Base-by-base conservation (phyloP, 2,113 vertebrate genomes). In the Bos javanicus region DNA sequence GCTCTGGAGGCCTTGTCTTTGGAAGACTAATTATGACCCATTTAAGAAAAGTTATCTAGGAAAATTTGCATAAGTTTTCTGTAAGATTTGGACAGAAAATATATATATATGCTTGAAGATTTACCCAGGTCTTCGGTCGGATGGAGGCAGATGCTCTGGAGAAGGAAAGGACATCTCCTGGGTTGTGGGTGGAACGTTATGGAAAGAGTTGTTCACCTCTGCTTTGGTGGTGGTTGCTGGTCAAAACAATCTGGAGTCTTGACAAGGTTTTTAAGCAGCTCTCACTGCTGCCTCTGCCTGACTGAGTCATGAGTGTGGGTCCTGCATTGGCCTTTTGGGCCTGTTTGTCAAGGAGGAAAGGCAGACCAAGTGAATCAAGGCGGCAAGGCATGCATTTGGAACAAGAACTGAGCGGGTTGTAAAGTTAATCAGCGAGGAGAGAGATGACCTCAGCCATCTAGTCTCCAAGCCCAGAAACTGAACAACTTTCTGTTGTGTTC, bases 221-320 rank as follows among this genome's bases (percentile, higher is more conserved):
- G 54, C 59, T 8, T 33, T 54, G 43, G 15, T n/a, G 15, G 10
- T 14, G 3, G 54, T 16, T 39, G 36, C 67, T 30, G 80, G 10
- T 33, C 9, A 15, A 9, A 2, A 2, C 12, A 16, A 15, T 78
- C 15, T 13, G 56, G 74, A 33, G 28, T 25, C 50, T 74, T 17
- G 30, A 54, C n/a, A 1, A 5, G 1, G 25, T 28, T 87, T 62
- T 13, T 83, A 52, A 52, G 4, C 4, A 4, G 30, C 48, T 60
- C 9, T 76, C 12, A 4, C 30, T 12, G 11, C 15, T 76, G 23
- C 4, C 62, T 86, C 17, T 54, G 57, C 30, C 36, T 85, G 25
- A 14, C 48, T 1, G 46, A 54, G 26, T 36, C 26, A 0, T 13
- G 1, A 2, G 3, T 11, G 52, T 50, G 78, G 7, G 30, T 36